phyloP scores from a whole-genome alignment of 2,888 invertebrate species.

The Troglohyphantes excavatus region DNA sequence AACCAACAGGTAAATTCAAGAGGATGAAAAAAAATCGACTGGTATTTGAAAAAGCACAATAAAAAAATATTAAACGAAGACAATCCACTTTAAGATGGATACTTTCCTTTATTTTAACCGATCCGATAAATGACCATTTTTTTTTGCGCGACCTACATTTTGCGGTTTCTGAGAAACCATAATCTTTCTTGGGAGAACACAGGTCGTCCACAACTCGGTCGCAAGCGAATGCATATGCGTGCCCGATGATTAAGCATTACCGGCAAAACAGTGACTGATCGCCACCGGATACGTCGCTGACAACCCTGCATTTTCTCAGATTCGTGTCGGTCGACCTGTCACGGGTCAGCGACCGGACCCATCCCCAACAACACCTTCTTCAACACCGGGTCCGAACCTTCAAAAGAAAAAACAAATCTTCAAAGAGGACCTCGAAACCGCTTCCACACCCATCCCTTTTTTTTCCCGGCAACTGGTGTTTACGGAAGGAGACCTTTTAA shows the following conservation, averaged over 20 bases:
- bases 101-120: neutral
- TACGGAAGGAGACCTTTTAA: slow-evolving; percentile 61
- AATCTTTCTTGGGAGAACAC: neutral
- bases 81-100: neutral
- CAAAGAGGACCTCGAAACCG: neutral
- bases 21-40: too few species aligned
- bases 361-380: neutral
- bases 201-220: neutral
- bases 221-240: neutral
- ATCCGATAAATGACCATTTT: neutral
- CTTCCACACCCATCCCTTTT: slow-evolving; percentile 26
- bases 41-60: too few species aligned
- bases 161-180: neutral
- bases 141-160: neutral
- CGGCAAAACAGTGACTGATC: slow-evolving; percentile 5
- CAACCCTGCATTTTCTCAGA: slow-evolving; percentile 26
- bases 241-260: neutral
- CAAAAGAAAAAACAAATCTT: too few species aligned
- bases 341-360: slow-evolving; percentile 53
- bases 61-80: too few species aligned
- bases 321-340: slow-evolving; percentile 20
- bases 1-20: too few species aligned
- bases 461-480: slow-evolving; percentile 59
- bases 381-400: neutral
- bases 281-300: slow-evolving; percentile 42